These are phyloP conservation scores for Darevskia nairensis DNA, from an alignment of 2,797 vertebrate genomes.

Conservation along the genomic window DNA sequence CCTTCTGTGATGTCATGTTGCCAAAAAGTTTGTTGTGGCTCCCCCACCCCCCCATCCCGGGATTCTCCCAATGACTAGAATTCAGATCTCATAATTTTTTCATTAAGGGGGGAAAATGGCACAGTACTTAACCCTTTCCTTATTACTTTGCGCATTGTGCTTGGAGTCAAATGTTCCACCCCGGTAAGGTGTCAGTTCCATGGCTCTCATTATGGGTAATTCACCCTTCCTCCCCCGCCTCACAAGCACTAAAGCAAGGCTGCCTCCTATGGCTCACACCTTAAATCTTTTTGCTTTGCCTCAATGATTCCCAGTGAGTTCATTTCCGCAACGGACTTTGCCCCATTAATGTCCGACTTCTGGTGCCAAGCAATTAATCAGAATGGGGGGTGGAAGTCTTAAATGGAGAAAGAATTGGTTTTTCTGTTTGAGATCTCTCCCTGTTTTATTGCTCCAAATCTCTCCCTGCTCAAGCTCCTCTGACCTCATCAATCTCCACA, in stretches of 20 bases:
- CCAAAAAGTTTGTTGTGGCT: too few species aligned
- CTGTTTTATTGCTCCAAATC: conserved; percentile 52
- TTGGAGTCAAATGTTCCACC: neutral
- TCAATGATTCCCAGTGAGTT: conserved; percentile 50
- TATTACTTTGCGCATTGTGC: neutral
- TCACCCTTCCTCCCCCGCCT: neutral
- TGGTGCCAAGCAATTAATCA: conserved; percentile 67
- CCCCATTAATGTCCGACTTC: conserved; percentile 49
- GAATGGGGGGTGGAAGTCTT: conserved; percentile 22
- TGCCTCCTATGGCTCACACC: conserved; percentile 26
- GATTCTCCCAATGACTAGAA: too few species aligned
- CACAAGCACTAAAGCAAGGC: conserved; percentile 13
- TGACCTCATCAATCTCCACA: conserved; percentile 54
- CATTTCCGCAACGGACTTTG: conserved; percentile 37
- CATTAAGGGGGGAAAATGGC: neutral
- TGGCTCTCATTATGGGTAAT: neutral
- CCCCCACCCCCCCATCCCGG: too few species aligned
- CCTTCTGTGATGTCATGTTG: too few species aligned
- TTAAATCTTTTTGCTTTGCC: conserved; percentile 48
- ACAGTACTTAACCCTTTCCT: neutral
- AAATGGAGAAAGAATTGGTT: conserved; percentile 35
- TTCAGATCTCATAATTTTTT: too few species aligned
- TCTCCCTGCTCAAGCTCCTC: conserved; percentile 34
- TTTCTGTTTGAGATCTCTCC: conserved; percentile 40
- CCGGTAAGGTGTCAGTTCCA: conserved; percentile 3